These are phyloP conservation scores for Oncopeltus fasciatus DNA, from an alignment of 1,140 invertebrate genomes.

Conservation along the genomic window DNA sequence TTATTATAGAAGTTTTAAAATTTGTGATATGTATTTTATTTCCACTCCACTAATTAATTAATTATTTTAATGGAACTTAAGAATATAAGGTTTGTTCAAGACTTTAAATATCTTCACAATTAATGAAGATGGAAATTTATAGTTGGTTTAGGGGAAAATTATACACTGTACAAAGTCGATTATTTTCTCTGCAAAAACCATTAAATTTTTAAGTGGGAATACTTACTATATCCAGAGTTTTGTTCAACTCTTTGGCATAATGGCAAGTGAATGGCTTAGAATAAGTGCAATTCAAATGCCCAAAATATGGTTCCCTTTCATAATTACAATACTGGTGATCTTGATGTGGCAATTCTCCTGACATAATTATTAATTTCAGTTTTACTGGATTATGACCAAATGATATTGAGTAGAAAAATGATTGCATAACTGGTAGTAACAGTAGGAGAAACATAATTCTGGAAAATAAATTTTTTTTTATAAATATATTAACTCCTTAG, in stretches of 20 bases:
- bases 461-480: constrained; percentile 11
- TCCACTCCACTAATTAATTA: too few relatives aligned
- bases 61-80: too few relatives aligned
- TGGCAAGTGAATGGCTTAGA: constrained; percentile 11
- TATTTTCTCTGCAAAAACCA: too few relatives aligned
- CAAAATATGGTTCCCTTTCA: neutral
- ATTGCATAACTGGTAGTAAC: constrained; percentile 15
- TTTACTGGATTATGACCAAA: constrained; percentile 16
- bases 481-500: too few relatives aligned
- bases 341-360: constrained; percentile 1
- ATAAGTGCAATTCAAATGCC: constrained; percentile 4
- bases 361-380: constrained; percentile 7
- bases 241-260: neutral
- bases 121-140: too few relatives aligned
- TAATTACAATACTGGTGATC: neutral
- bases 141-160: too few relatives aligned
- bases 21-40: too few relatives aligned
- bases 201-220: neutral
- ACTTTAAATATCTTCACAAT: too few relatives aligned
- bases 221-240: constrained; percentile 9
- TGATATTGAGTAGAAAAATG: constrained; percentile 8
- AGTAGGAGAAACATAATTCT: constrained; percentile 18
- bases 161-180: too few relatives aligned
- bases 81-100: too few relatives aligned
- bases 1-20: too few relatives aligned